These are phyloP conservation scores for Sphaeramia orbicularis DNA, from an alignment of 2,797 vertebrate genomes.

Conservation along the genomic window DNA sequence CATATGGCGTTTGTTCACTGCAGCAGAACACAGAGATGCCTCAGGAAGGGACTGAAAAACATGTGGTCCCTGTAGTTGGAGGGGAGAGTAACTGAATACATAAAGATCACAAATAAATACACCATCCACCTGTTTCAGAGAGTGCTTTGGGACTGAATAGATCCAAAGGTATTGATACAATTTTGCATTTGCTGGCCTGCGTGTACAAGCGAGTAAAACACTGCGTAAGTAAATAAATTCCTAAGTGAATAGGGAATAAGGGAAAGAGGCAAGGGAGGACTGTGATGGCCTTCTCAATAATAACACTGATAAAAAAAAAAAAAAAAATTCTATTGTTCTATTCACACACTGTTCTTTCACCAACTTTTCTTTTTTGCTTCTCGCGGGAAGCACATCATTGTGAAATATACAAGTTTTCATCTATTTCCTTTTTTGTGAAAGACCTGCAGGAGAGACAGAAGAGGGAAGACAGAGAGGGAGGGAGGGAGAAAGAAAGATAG, in stretches of 20 bases:
- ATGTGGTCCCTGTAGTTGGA: conserved; percentile 53
- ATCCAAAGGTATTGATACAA: conserved; percentile 59
- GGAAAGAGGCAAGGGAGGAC: conserved; percentile 38
- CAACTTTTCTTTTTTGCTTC: conserved; percentile 48
- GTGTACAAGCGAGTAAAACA: conserved; percentile 48
- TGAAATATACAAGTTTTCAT: conserved; percentile 74
- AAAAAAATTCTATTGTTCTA: conserved; percentile 58
- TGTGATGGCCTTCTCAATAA: conserved; percentile 61
- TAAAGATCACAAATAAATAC: conserved; percentile 73
- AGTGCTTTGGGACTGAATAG: conserved; percentile 46
- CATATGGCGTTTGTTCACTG: conserved; percentile 51
- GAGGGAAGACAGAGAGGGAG: background rate
- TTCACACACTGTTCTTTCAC: conserved; percentile 55
- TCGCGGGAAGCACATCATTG: conserved; percentile 64
- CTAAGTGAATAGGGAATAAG: conserved; percentile 58
- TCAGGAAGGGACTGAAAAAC: conserved; percentile 57
- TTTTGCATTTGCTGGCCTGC: conserved; percentile 58
- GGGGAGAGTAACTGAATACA: conserved; percentile 60
- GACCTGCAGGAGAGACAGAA: conserved; percentile 49
- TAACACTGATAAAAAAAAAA: conserved; percentile 73
- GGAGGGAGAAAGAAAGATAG: conserved; percentile 18
- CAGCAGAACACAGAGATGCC: conserved; percentile 52
- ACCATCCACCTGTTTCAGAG: conserved; percentile 52
- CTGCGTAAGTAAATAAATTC: conserved; percentile 68
- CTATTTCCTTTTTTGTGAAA: conserved; percentile 57